Evolutionary conservation across 2,888 invertebrate genomes (phyloP).

Genomic region (Homarus gammarus): DNA sequence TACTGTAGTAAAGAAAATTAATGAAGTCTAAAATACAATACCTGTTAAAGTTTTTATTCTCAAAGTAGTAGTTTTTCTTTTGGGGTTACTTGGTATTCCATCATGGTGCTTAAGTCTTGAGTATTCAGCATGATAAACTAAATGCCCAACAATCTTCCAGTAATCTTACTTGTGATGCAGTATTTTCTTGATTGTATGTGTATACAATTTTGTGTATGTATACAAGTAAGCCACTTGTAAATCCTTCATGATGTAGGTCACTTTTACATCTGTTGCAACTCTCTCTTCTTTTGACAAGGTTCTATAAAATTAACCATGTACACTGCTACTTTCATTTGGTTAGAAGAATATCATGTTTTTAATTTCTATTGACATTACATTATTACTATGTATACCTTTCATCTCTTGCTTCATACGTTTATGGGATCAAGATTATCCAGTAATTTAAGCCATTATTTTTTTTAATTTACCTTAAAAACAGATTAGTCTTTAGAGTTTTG

Average conservation of each 20-base stretch:
- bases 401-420: not conserved
- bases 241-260: not conserved
- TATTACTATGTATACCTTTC: not conserved
- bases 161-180: not conserved
- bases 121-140: not conserved
- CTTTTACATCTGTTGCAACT: not conserved
- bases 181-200: not conserved
- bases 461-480: not conserved
- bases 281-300: not conserved
- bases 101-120: not conserved
- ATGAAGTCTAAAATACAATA: too few relatives aligned
- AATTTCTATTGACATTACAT: not conserved
- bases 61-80: too few relatives aligned
- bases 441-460: not conserved
- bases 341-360: not conserved
- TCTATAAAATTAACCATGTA: not conserved
- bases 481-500: not conserved
- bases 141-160: constrained; percentile 3
- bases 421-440: not conserved
- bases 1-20: too few relatives aligned
- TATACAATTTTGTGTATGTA: not conserved
- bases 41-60: too few relatives aligned
- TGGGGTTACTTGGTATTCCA: not conserved
- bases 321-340: too few relatives aligned
- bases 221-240: not conserved